Percentiles rank a stretch among this genome's conserved stretches.
Evolutionary conservation across 2,113 vertebrate species (phyloP).

Genomic region (Rattus norvegicus): DNA sequence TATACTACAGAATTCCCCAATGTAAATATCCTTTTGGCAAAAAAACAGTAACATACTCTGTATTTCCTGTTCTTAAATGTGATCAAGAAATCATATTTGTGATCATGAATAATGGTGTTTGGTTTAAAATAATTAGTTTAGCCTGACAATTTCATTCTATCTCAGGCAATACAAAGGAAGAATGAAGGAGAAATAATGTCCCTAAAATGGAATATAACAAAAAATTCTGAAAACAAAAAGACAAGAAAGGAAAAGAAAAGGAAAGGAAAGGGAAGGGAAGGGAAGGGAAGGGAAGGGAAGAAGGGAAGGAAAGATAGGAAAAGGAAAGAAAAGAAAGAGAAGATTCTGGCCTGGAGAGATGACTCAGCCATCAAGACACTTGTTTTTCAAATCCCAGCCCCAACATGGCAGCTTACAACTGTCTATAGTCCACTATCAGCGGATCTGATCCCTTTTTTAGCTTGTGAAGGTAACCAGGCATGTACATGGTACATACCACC

Average conservation of each 20-base stretch:
- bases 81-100: background rate
- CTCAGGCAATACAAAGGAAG: background rate
- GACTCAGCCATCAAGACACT: too few species aligned
- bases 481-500: background rate
- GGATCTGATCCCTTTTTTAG: background rate
- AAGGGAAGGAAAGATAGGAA: too few species aligned
- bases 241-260: background rate
- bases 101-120: background rate
- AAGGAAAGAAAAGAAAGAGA: background rate
- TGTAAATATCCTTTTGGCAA: background rate
- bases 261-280: background rate
- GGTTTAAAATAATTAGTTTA: background rate
- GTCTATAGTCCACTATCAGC: background rate
- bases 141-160: conserved; percentile 20
- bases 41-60: background rate
- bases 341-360: background rate
- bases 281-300: background rate
- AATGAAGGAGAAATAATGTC: background rate
- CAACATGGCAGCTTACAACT: background rate
- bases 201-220: conserved; percentile 7
- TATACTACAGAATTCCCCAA: background rate
- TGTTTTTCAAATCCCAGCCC: background rate
- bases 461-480: background rate
- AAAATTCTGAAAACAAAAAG: background rate
- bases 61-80: conserved; percentile 5